These are phyloP conservation scores for Gambusia yucatana DNA, from an alignment of 2,797 vertebrate species.

Conservation along the genomic window DNA sequence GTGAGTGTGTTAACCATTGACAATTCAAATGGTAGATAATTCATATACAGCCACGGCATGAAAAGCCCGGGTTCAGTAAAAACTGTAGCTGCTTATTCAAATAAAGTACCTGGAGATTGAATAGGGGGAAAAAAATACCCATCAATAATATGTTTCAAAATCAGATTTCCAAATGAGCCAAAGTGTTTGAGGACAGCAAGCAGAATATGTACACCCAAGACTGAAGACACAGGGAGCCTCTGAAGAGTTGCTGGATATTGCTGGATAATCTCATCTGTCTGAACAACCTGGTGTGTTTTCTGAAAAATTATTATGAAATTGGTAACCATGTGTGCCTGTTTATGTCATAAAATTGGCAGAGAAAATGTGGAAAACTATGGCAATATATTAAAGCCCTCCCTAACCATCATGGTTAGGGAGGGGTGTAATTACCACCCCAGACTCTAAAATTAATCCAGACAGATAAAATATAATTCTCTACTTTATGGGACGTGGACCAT, in stretches of 20 bases:
- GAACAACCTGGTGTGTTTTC: background rate
- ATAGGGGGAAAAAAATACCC: background rate
- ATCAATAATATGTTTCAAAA: background rate
- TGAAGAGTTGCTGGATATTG: background rate
- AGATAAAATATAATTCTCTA: background rate
- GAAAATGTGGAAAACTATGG: background rate
- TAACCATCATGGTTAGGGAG: no score
- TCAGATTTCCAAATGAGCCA: background rate
- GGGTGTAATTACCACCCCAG: background rate
- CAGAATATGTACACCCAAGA: background rate
- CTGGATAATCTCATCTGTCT: background rate
- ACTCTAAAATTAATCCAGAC: background rate
- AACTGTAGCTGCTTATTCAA: background rate
- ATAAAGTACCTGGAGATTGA: background rate
- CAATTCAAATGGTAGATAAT: conserved; percentile 7
- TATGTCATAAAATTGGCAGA: background rate
- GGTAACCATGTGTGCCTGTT: background rate
- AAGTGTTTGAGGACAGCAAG: background rate
- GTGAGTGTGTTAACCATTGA: background rate
- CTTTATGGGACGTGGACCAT: background rate
- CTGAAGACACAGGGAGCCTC: background rate
- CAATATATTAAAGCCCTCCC: background rate
- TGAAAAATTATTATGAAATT: background rate
- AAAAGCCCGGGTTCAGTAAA: background rate
- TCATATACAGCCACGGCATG: background rate